Conservation (phyloP, 2,113 vertebrate species). For the Periophthalmus modestus region DNA sequence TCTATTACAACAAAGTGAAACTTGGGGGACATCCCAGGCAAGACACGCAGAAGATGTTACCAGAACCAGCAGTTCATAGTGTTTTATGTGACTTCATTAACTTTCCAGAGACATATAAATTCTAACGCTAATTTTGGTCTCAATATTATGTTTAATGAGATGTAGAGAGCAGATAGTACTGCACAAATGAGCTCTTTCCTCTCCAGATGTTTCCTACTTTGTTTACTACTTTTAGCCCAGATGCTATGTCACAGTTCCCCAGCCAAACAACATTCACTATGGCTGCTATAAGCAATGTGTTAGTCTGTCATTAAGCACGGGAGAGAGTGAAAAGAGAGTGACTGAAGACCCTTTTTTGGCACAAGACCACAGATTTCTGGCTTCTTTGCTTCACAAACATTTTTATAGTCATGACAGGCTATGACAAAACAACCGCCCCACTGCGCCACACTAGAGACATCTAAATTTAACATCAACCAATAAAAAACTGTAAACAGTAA, state of each 20-base stretch:
- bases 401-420: conserved; percentile 74
- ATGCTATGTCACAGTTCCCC: conserved; percentile 12
- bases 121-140: conserved; percentile 61
- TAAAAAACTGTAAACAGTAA: conserved; percentile 33
- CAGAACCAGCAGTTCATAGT: background rate
- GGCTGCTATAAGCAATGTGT: conserved; percentile 44
- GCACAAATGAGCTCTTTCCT: conserved; percentile 37
- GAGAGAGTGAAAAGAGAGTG: conserved; percentile 19
- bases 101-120: conserved; percentile 71
- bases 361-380: conserved; percentile 60
- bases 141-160: conserved; percentile 49
- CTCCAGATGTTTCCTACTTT: conserved; percentile 22
- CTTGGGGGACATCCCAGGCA: background rate
- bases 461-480: conserved; percentile 72
- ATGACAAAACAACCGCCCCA: conserved; percentile 66
- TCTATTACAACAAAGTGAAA: no score
- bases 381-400: conserved; percentile 77
- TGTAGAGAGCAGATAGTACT: conserved; percentile 55
- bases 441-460: conserved; percentile 64
- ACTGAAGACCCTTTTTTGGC: conserved; percentile 68
- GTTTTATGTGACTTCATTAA: conserved; percentile 68
- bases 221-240: conserved; percentile 21
- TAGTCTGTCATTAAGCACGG: conserved; percentile 65
- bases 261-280: conserved; percentile 14
- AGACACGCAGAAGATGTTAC: background rate